phyloP scores from a whole-genome alignment of 1,140 invertebrate genomes.

The Periplaneta americana region DNA sequence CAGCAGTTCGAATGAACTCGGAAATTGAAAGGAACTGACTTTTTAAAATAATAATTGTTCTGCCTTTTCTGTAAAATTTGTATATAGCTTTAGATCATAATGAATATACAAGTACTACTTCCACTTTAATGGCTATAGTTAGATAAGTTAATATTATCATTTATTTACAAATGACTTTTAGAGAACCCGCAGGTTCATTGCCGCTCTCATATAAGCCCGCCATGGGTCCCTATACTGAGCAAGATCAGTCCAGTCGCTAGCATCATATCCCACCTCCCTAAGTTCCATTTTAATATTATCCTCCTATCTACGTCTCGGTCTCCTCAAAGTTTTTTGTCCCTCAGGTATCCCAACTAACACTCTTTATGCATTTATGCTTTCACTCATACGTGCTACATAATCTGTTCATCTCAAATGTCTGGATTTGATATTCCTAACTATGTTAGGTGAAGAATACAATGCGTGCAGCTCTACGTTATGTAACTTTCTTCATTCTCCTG shows the following conservation, averaged over 20 bases:
- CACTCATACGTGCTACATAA: not conserved
- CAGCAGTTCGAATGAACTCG: no score
- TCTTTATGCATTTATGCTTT: not conserved
- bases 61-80: no score
- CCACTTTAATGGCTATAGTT: no score
- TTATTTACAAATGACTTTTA: no score
- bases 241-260: not conserved
- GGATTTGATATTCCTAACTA: no score
- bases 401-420: not conserved
- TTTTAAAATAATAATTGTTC: no score
- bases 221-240: not conserved
- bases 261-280: not conserved
- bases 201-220: not conserved
- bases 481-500: not conserved
- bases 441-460: not conserved
- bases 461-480: not conserved
- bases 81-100: no score
- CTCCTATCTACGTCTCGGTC: not conserved
- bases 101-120: no score
- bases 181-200: not conserved
- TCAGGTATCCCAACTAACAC: not conserved
- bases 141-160: no score
- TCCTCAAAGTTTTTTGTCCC: not conserved
- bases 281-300: not conserved
- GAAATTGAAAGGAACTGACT: no score